Base-by-base conservation (phyloP, 1,140 invertebrate species). In the Hycleus cichorii region DNA sequence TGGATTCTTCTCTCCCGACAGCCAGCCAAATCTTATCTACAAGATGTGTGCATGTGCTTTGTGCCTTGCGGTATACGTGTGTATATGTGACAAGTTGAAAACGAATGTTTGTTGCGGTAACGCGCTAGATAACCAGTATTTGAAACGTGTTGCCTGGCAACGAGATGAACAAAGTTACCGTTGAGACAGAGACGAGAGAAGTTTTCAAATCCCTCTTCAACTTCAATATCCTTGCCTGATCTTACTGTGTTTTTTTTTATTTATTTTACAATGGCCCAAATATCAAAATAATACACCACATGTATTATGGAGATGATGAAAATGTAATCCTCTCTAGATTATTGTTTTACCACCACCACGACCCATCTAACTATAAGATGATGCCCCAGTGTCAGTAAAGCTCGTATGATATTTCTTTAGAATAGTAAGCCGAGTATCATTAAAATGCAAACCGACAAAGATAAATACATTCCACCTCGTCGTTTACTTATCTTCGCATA, bases 41-140 rank as follows among this genome's bases (percentile, higher is more conserved):
- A 64, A 66, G 61, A 62, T 64, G 62, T 46, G 51, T 63, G 56
- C 2, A 18, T 18, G 18, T 18, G 18, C 18, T 18, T 18, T 64
- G 58, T 56, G 46, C 46, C 45, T 54, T 49, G 52, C 50, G 59
- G 52, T 57, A 54, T 46, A 45, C 47, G 45, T 58, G 58, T 66
- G 61, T 66, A 56, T 59, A 64, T 68, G 64, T 64, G 66, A 68
- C 66, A 66, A 66, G 66, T 68, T 54, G 62, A 49, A 56, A 66
- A 68, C 64, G 62, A 68, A 68, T 68, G 62, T 66, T 61, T 63
- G 62, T 68, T 64, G 62, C 60, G 64, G 66, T 63, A 68, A 68
- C 62, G 62, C 64, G 66, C 63, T 63, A 68, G 66, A 68, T 68
- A 67, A 68, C 59, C 62, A 55, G 46, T 51, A 64, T 61, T 57